Base-by-base conservation (phyloP, 2,888 invertebrate genomes). In the Torymus auratus region DNA sequence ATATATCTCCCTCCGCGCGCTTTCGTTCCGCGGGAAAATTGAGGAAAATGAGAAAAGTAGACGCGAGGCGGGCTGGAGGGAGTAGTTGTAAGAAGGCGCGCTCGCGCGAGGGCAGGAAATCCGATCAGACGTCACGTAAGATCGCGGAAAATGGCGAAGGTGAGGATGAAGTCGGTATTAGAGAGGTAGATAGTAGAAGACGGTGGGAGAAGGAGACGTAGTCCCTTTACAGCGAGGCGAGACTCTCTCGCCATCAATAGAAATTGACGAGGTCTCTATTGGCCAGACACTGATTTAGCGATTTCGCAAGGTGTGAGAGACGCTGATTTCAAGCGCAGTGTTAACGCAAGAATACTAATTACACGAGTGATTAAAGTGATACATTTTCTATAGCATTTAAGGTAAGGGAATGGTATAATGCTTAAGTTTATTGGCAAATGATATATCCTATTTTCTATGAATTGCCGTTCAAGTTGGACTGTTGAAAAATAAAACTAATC, bases 11-110 rank as follows among this genome's bases (percentile, higher is more conserved):
- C 23, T 72, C 17, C 53, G 23, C 14, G n/a, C 41, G 60, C 17
- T 11, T 17, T 50, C 0, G 52, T 61, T 20, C 60, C 20, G 15
- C 56, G 15, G 58, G 65, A 79, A 73, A 75, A 80, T 76, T 76
- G 76, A 67, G 72, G 71, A 80, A 81, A 81, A 81, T 77, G 81
- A 81, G 74, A 74, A 78, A 74, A 76, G 72, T 76, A 70, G 76
- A 60, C 28, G 28, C 28, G 28, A 28, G 28, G 2, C 0, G 28
- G 28, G 28, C 7, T 7, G 28, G 7, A 28, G 77, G 20, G 15
- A 71, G 50, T 55, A 80, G 68, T 76, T 76, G 67, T 72, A 76
- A 68, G 80, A 62, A 55, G 56, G 15, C 69, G 28, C n/a, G 53
- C 65, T 12, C 69, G 28, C 13, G 53, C 65, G 52, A 69, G 53